A percentile compares a stretch with the other conserved stretches of the same genome.
phyloP scores from a whole-genome alignment of 2,797 vertebrate species.

The Xenopus petersii region DNA sequence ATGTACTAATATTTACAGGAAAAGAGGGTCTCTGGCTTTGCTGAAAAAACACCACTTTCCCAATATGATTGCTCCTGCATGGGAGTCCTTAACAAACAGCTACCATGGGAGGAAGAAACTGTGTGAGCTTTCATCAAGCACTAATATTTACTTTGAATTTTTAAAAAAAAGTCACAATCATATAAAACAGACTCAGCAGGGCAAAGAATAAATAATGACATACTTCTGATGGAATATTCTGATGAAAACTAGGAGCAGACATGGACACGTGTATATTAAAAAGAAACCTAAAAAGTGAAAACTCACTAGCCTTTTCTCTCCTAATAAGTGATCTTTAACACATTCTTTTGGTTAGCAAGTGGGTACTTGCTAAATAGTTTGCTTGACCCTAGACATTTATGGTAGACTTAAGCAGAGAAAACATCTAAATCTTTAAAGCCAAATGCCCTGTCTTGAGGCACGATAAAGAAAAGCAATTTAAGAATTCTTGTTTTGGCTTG shows the following conservation, averaged over 20 bases:
- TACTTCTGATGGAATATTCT: constrained; percentile 67
- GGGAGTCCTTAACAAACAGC: constrained; percentile 53
- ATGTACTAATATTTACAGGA: constrained; percentile 68
- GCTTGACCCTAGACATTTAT: constrained; percentile 26
- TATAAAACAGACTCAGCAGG: constrained; percentile 61
- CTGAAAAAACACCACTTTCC: constrained; percentile 65
- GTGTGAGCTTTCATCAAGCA: constrained; percentile 57
- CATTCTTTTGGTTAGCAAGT: constrained; percentile 30
- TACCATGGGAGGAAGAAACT: constrained; percentile 59
- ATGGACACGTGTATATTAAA: not conserved
- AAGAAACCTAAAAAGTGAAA: not conserved
- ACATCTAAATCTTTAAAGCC: not conserved
- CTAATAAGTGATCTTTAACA: constrained; percentile 26
- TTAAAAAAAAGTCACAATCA: constrained; percentile 59
- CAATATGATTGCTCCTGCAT: constrained; percentile 56
- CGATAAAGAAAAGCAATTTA: no score
- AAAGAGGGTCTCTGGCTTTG: constrained; percentile 60
- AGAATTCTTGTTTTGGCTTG: no score
- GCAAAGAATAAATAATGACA: constrained; percentile 71
- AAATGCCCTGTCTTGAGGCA: not conserved
- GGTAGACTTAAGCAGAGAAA: constrained; percentile 17
- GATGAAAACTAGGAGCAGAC: constrained; percentile 31
- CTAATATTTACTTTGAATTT: constrained; percentile 61
- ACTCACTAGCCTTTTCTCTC: not conserved
- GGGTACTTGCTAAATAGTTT: constrained; percentile 30